phyloP scores from a whole-genome alignment of 2,888 invertebrate genomes.

The Drosophila histrio region DNA sequence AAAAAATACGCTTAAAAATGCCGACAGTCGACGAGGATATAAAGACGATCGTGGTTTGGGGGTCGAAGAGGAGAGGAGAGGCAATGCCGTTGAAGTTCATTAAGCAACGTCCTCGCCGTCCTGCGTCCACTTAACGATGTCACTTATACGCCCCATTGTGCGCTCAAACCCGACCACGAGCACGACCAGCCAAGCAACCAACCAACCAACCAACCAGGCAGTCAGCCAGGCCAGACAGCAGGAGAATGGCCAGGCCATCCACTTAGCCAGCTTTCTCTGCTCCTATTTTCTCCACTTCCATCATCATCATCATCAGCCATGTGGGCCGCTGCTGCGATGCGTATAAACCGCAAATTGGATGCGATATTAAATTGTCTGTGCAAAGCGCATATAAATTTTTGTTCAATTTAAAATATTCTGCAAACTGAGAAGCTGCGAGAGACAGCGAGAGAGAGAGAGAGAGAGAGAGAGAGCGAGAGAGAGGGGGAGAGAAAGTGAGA shows the following conservation, averaged over 20 bases:
- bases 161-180: constrained; percentile 51
- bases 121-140: constrained; percentile 76
- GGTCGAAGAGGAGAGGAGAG: background rate
- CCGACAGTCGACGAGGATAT: constrained; percentile 9
- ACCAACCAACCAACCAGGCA: constrained; percentile 26
- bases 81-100: constrained; percentile 80
- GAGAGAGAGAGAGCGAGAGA: background rate
- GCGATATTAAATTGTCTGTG: constrained; percentile 84
- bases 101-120: constrained; percentile 68
- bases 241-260: constrained; percentile 31
- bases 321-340: constrained; percentile 64
- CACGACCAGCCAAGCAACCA: constrained; percentile 34
- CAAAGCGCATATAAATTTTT: constrained; percentile 82
- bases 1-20: constrained; percentile 51
- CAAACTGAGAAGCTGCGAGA: constrained; percentile 40
- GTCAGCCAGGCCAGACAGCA: constrained; percentile 37
- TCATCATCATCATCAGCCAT: background rate
- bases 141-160: constrained; percentile 80
- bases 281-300: background rate
- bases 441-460: background rate
- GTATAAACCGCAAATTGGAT: constrained; percentile 84
- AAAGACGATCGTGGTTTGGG: background rate
- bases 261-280: constrained; percentile 21
- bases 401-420: constrained; percentile 81
- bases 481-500: background rate